Percentiles rank a stretch among this genome's conserved stretches.
phyloP scores from a whole-genome alignment of 37 sponge, comb jelly and placozoan genomes.

The Diacarnus erythraeanus region DNA sequence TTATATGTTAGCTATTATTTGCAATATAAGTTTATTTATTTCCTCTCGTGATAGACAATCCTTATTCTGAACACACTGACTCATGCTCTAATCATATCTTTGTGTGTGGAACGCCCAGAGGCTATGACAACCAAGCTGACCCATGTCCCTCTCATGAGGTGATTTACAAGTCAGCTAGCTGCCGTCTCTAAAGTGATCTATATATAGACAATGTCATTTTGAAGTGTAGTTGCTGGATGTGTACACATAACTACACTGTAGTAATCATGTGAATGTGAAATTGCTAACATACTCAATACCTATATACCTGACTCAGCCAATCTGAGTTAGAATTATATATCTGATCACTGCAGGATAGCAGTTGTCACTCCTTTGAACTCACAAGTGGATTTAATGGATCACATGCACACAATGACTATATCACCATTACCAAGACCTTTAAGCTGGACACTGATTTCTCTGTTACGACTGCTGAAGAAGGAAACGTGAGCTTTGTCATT shows the following conservation, averaged over 20 bases:
- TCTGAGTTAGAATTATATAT: too few relatives aligned
- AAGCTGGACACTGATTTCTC: not conserved
- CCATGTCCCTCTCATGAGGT: too few relatives aligned
- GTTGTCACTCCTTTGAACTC: conserved; percentile 13
- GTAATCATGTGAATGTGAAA: too few relatives aligned
- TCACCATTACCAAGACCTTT: not conserved
- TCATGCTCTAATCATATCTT: conserved; percentile 14
- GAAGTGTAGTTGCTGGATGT: too few relatives aligned
- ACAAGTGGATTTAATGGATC: not conserved
- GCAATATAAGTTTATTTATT: not conserved
- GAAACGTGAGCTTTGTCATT: not conserved
- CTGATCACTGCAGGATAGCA: too few relatives aligned
- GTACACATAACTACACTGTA: too few relatives aligned
- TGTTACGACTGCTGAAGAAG: not conserved
- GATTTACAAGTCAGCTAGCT: too few relatives aligned
- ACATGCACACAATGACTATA: not conserved
- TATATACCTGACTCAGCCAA: too few relatives aligned
- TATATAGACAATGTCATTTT: too few relatives aligned
- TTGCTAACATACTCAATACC: too few relatives aligned
- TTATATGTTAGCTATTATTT: not conserved
- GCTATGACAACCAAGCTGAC: not conserved
- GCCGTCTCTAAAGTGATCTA: too few relatives aligned
- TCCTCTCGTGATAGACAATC: not conserved
- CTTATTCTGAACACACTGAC: not conserved
- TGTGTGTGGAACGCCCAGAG: conserved; percentile 6